phyloP scores from a whole-genome alignment of 2,888 invertebrate genomes.

The Apocheima hispidaria region DNA sequence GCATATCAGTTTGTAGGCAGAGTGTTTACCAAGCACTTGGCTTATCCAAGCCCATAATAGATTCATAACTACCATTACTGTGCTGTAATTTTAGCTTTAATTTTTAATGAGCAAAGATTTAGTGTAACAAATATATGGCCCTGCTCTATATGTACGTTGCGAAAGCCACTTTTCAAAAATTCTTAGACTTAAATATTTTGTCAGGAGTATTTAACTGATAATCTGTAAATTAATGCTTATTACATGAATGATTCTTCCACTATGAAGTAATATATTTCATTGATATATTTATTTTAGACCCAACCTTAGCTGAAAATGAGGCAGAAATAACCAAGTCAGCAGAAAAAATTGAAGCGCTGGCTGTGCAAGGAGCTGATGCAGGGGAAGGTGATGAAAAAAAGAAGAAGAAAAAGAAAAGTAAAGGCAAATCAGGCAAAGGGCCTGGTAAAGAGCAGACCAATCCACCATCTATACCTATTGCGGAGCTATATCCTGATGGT shows the following conservation, averaged over 20 bases:
- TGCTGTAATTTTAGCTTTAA: no score
- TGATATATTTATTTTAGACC: constrained; percentile 14
- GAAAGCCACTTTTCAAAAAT: no score
- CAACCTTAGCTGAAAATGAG: constrained; percentile 30
- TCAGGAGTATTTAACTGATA: no score
- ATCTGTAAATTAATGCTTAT: background rate
- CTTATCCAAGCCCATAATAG: no score
- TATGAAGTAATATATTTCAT: background rate
- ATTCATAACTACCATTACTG: no score
- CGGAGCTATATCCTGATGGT: constrained; percentile 94
- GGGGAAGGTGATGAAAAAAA: constrained; percentile 86
- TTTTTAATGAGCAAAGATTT: no score
- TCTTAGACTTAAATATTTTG: no score
- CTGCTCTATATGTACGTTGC: no score
- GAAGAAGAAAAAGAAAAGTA: constrained; percentile 89
- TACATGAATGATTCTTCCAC: background rate
- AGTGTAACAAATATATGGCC: no score
- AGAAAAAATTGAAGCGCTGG: constrained; percentile 68
- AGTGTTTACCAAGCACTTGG: no score
- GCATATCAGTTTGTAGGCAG: no score
- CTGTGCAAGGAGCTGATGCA: constrained; percentile 75
- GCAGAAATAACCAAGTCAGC: constrained; percentile 54
- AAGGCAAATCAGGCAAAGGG: constrained; percentile 81
- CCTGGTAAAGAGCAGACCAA: constrained; percentile 88
- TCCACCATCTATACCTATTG: constrained; percentile 95